A percentile compares a stretch with the other conserved stretches of the same genome.
Conservation (phyloP, 2,888 invertebrate genomes). For the Hyalella azteca region DNA sequence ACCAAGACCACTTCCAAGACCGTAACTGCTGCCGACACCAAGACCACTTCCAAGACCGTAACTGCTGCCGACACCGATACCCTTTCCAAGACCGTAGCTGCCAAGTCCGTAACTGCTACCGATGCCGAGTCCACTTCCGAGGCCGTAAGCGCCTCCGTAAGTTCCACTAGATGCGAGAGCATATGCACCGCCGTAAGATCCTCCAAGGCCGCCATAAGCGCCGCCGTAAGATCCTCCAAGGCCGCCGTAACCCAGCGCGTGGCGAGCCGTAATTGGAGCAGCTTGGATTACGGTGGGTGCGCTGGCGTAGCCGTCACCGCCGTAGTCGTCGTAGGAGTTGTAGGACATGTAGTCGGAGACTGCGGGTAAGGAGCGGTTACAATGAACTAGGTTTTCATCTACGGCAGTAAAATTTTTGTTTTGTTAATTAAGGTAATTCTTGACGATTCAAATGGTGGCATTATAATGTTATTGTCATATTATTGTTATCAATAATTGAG, state of each 20-base stretch:
- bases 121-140: background rate
- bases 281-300: conserved; percentile 29
- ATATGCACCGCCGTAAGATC: conserved; percentile 24
- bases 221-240: conserved; percentile 2
- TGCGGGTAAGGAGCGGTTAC: background rate
- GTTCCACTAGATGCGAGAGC: background rate
- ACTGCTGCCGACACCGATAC: background rate
- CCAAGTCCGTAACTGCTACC: conserved; percentile 11
- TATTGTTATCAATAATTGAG: too few relatives aligned
- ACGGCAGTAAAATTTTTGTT: too few relatives aligned
- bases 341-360: conserved; percentile 31
- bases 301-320: conserved; percentile 4
- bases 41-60: background rate
- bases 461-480: too few relatives aligned
- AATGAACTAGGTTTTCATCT: background rate
- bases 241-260: background rate
- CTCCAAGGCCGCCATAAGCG: background rate
- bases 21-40: background rate
- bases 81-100: too few relatives aligned
- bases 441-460: too few relatives aligned
- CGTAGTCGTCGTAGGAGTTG: conserved; percentile 15
- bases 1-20: background rate
- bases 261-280: conserved; percentile 14
- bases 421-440: too few relatives aligned
- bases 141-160: background rate